A percentile compares a stretch with the other conserved stretches of the same genome.
Evolutionary conservation across 2,113 vertebrate species (phyloP).

Genomic region (Dicerorhinus sumatrensis): DNA sequence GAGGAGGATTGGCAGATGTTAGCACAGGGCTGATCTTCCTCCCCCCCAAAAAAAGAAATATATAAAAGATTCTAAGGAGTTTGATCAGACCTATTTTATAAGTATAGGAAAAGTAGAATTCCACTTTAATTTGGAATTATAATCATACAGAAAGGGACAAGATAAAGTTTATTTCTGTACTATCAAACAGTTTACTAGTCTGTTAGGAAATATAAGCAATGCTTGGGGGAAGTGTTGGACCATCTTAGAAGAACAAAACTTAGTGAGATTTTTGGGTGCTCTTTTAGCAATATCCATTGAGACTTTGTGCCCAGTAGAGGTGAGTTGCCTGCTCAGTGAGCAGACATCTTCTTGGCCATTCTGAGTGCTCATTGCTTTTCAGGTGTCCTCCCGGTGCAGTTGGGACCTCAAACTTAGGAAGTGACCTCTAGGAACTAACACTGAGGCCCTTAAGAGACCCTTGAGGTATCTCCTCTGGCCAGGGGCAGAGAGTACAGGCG

Average conservation of each 20-base stretch:
- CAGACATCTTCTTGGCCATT: neutral
- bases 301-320: neutral
- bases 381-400: neutral
- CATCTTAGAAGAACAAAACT: neutral
- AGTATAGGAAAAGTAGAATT: neutral
- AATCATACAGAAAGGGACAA: neutral
- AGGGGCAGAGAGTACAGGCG: neutral
- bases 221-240: neutral
- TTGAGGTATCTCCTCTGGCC: neutral
- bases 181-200: neutral
- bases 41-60: neutral
- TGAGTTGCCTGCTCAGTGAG: neutral
- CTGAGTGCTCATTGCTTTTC: neutral
- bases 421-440: neutral
- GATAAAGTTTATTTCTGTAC: conserved; percentile 4
- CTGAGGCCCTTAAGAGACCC: neutral
- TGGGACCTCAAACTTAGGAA: neutral
- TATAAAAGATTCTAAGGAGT: neutral
- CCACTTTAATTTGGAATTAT: conserved; percentile 35
- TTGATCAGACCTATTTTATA: conserved; percentile 15
- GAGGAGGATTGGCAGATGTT: too few species aligned
- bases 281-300: neutral
- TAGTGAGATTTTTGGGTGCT: neutral
- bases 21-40: too few species aligned
- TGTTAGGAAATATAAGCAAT: neutral